A percentile compares a stretch with the other conserved stretches of the same genome.
phyloP scores from a whole-genome alignment of 2,113 vertebrate genomes.

The Tachysurus vachellii region DNA sequence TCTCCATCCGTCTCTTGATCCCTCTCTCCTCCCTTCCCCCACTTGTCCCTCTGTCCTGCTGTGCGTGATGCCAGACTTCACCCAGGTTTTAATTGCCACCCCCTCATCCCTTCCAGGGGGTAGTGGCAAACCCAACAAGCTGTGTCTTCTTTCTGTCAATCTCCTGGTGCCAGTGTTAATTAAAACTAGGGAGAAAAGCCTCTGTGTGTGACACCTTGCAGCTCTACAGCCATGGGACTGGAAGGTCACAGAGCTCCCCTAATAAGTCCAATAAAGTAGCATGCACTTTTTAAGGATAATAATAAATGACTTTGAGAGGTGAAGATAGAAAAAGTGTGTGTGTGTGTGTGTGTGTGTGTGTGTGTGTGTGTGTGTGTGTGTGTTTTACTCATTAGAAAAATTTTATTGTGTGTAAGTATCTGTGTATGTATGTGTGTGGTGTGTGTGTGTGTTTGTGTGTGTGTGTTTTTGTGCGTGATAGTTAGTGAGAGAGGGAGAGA shows the following conservation, averaged over 20 bases:
- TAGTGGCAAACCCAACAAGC: conserved; percentile 44
- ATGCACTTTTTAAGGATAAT: conserved; percentile 20
- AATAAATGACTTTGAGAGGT: conserved; percentile 47
- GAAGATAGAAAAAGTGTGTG: conserved; percentile 9
- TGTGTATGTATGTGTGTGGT: neutral
- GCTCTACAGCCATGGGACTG: conserved; percentile 49
- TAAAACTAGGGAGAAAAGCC: conserved; percentile 61
- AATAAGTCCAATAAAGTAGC: conserved; percentile 42
- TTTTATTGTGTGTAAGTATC: neutral
- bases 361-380: too few relatives aligned
- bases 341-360: neutral
- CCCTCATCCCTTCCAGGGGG: conserved; percentile 27
- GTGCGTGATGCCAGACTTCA: conserved; percentile 17
- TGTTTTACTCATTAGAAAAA: neutral
- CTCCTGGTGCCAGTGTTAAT: conserved; percentile 63
- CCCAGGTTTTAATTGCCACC: conserved; percentile 56
- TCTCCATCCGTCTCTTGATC: conserved; percentile 26
- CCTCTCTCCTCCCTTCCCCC: conserved; percentile 18
- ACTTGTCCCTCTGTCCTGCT: conserved; percentile 44
- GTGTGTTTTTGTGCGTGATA: too few relatives aligned
- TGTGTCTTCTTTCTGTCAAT: conserved; percentile 54
- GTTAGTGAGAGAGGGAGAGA: neutral
- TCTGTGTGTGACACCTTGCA: conserved; percentile 54
- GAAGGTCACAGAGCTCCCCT: conserved; percentile 65
- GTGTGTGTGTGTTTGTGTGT: neutral